These are phyloP conservation scores for Eupithecia subfuscata DNA, from an alignment of 2,888 invertebrate genomes.

Conservation along the genomic window DNA sequence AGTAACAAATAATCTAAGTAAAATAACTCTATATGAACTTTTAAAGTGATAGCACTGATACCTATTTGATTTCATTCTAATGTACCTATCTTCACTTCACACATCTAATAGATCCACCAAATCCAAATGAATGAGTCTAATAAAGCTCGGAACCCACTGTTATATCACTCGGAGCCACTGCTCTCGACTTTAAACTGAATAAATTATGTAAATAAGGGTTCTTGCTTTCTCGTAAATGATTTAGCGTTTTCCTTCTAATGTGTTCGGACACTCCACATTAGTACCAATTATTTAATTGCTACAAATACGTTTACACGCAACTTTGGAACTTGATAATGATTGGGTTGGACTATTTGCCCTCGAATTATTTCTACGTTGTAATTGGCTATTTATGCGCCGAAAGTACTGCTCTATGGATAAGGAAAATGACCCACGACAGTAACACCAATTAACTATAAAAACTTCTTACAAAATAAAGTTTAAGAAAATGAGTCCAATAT, in stretches of 20 bases:
- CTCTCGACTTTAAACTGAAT: constrained; percentile 59
- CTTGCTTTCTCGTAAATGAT: constrained; percentile 82
- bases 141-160: not conserved
- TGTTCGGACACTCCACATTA: constrained; percentile 45
- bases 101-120: not conserved
- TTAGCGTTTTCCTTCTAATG: constrained; percentile 78
- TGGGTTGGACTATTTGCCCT: constrained; percentile 13
- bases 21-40: no score
- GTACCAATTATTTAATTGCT: constrained; percentile 78
- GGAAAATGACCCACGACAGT: no score
- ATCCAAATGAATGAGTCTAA: constrained; percentile 1
- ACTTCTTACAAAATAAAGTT: no score
- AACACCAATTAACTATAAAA: not conserved
- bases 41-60: no score
- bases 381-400: not conserved
- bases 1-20: no score
- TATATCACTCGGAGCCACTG: constrained; percentile 46
- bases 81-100: not conserved
- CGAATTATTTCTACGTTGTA: not conserved
- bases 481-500: no score
- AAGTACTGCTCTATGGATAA: not conserved
- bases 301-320: constrained; percentile 61
- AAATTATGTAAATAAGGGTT: constrained; percentile 82
- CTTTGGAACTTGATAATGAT: constrained; percentile 35
- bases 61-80: no score